Evolutionary conservation across 2,888 invertebrate species (phyloP).

Genomic region (Caenorhabditis panamensis): DNA sequence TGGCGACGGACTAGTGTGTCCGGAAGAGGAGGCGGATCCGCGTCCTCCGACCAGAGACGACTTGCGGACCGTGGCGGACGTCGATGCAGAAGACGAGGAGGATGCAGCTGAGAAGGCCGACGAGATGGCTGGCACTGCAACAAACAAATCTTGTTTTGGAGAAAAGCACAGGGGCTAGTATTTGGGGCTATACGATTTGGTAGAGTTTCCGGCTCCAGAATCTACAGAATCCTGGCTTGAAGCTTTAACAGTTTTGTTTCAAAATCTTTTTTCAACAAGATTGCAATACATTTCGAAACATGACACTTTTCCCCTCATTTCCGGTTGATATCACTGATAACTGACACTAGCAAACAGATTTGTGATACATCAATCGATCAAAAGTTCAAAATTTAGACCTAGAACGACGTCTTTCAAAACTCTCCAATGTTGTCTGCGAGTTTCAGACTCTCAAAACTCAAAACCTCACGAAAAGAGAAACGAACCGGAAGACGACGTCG

Average conservation of each 20-base stretch:
- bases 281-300: no score
- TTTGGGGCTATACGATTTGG: no score
- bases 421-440: no score
- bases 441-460: neutral
- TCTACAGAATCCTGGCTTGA: no score
- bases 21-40: slow-evolving; percentile 66
- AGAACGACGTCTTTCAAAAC: no score
- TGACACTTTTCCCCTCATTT: no score
- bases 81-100: slow-evolving; percentile 20
- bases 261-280: no score
- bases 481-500: slow-evolving; percentile 27
- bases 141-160: neutral
- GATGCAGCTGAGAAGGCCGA: slow-evolving; percentile 24
- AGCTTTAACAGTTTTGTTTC: no score
- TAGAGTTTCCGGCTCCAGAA: neutral
- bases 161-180: neutral
- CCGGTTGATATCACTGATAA: no score
- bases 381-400: no score
- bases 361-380: no score
- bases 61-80: slow-evolving; percentile 51
- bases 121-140: slow-evolving; percentile 37
- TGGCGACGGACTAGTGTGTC: slow-evolving; percentile 67
- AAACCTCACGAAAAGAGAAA: neutral
- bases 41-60: slow-evolving; percentile 64
- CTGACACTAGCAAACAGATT: no score